Percentiles rank a stretch among this genome's conserved stretches.
These are phyloP conservation scores for Clavelina lepadiformis DNA, from an alignment of 23 tunicate species.

Conservation along the genomic window DNA sequence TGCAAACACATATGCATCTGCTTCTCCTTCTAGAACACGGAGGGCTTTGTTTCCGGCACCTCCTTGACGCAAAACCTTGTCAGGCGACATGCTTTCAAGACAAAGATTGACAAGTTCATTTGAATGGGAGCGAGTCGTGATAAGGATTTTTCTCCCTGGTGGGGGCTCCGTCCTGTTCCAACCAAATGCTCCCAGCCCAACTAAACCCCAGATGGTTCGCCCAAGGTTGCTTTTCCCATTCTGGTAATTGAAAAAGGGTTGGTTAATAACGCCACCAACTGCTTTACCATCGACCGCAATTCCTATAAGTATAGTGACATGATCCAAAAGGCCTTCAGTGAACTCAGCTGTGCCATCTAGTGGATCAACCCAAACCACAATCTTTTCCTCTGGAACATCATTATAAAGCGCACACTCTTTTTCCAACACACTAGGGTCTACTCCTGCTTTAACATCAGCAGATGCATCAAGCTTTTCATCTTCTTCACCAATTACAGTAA, in stretches of 20 bases:
- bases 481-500: slow-evolving; percentile 92
- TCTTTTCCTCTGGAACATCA: slow-evolving; percentile 60
- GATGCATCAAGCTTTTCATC: slow-evolving; percentile 59
- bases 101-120: slow-evolving; percentile 82
- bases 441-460: slow-evolving; percentile 76
- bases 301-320: slow-evolving; percentile 94
- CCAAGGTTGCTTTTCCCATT: slow-evolving; percentile 68
- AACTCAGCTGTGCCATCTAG: slow-evolving; percentile 98
- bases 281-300: slow-evolving; percentile 97
- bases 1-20: slow-evolving; percentile 98
- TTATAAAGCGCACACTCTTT: slow-evolving; percentile 60
- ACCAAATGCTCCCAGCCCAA: slow-evolving; percentile 97
- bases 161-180: slow-evolving; percentile 79
- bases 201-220: slow-evolving; percentile 95
- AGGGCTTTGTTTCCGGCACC: slow-evolving; percentile 99
- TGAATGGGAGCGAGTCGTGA: slow-evolving; percentile 93
- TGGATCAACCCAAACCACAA: slow-evolving; percentile 99
- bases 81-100: slow-evolving; percentile 85
- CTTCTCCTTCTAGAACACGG: slow-evolving; percentile 92
- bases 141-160: slow-evolving; percentile 51
- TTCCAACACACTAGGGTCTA: slow-evolving; percentile 55
- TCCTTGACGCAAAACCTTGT: slow-evolving; percentile 83
- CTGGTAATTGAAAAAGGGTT: slow-evolving; percentile 93
- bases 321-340: slow-evolving; percentile 83
- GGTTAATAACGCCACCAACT: slow-evolving; percentile 92